These are phyloP conservation scores for Rhabdomys dilectus DNA, from an alignment of 2,113 vertebrate species.

Conservation along the genomic window DNA sequence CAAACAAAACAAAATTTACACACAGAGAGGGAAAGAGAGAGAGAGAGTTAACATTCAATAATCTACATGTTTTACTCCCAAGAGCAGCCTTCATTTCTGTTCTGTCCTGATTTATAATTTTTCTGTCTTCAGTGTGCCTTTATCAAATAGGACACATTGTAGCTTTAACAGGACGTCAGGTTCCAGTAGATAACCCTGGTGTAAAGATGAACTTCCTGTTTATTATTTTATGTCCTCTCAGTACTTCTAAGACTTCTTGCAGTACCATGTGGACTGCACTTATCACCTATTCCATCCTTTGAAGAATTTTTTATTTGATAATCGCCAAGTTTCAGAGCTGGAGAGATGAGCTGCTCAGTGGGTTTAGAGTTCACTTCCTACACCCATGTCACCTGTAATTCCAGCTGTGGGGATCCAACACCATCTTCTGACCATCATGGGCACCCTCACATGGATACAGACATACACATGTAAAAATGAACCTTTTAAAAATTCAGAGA, in stretches of 20 bases:
- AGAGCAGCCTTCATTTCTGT: not conserved
- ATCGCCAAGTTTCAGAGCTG: not conserved
- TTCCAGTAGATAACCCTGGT: conserved; percentile 16
- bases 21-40: not conserved
- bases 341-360: not conserved
- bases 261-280: not conserved
- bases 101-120: conserved; percentile 13
- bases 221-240: conserved; percentile 19
- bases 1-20: not conserved
- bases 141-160: conserved; percentile 19
- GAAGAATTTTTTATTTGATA: conserved; percentile 41
- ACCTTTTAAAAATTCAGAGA: not conserved
- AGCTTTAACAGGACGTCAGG: conserved; percentile 38
- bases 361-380: not conserved
- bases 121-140: not conserved
- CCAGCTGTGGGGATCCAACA: not conserved
- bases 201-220: not conserved
- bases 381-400: not conserved
- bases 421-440: not conserved
- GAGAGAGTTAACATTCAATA: not conserved
- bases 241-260: conserved; percentile 19
- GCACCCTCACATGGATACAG: not conserved
- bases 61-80: not conserved
- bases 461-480: not conserved
- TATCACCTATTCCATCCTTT: not conserved